phyloP scores from a whole-genome alignment of 2,888 invertebrate species.

The Dasysyrphus albostriatus region DNA sequence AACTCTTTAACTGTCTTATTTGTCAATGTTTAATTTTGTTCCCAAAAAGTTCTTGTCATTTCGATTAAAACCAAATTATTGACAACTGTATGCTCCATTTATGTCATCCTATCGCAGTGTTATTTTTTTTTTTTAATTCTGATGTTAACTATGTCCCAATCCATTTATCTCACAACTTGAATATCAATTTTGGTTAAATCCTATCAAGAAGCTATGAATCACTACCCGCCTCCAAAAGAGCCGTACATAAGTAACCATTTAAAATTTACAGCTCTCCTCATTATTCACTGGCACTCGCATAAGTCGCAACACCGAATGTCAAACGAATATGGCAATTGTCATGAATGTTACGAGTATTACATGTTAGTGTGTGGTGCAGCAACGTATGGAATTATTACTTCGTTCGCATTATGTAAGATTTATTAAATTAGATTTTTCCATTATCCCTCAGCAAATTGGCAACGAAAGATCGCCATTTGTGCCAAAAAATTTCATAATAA shows the following conservation, averaged over 20 bases:
- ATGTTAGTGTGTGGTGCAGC: slow-evolving; percentile 8
- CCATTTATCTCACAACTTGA: slow-evolving; percentile 34
- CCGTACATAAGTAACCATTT: slow-evolving; percentile 48
- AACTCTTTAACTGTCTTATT: not conserved
- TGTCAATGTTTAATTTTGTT: not conserved
- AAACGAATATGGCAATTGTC: slow-evolving; percentile 71
- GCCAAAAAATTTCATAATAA: slow-evolving; percentile 57
- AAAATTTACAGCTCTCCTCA: slow-evolving; percentile 47
- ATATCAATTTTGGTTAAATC: slow-evolving; percentile 51
- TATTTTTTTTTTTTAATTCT: not conserved
- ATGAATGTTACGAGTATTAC: slow-evolving; percentile 20
- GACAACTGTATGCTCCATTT: slow-evolving; percentile 12
- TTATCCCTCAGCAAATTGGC: slow-evolving; percentile 60
- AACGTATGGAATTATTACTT: slow-evolving; percentile 57
- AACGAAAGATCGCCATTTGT: slow-evolving; percentile 48
- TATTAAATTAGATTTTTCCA: slow-evolving; percentile 73
- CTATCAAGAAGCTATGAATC: slow-evolving; percentile 61
- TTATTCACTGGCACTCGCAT: slow-evolving; percentile 44
- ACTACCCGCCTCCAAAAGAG: slow-evolving; percentile 47
- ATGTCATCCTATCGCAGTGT: not conserved
- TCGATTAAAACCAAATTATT: not conserved
- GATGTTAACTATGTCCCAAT: slow-evolving; percentile 21
- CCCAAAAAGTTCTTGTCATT: not conserved
- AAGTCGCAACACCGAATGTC: slow-evolving; percentile 43
- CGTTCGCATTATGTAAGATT: slow-evolving; percentile 65